Evolutionary conservation across 2,888 invertebrate genomes (phyloP).

Genomic region (Synergus umbraculus): DNA sequence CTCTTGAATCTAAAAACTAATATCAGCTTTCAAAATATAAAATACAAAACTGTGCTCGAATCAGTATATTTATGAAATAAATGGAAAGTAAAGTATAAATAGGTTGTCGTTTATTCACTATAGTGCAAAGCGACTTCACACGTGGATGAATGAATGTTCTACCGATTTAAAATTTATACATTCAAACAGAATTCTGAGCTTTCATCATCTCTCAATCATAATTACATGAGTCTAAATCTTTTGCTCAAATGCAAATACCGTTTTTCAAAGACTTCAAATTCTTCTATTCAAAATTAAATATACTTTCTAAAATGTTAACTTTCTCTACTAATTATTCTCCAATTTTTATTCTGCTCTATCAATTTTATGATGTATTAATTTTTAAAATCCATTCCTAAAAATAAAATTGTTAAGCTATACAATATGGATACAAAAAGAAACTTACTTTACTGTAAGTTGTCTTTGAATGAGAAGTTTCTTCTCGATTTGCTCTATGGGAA

Average conservation of each 20-base stretch:
- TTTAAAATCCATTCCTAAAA: too few relatives aligned
- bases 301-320: not conserved
- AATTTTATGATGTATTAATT: not conserved
- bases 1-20: not conserved
- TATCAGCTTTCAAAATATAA: not conserved
- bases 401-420: not conserved
- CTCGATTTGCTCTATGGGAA: slow-evolving; percentile 98
- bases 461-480: slow-evolving; percentile 93
- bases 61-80: not conserved
- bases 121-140: not conserved
- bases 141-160: not conserved
- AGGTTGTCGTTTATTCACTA: not conserved
- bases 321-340: too few relatives aligned
- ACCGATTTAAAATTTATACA: not conserved
- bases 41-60: not conserved
- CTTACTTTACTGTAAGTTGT: slow-evolving; percentile 92
- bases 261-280: not conserved
- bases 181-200: not conserved
- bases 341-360: too few relatives aligned
- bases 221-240: not conserved
- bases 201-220: not conserved
- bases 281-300: not conserved
- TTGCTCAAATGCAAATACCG: not conserved
- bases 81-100: not conserved
- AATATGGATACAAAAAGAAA: slow-evolving; percentile 58